phyloP scores from a whole-genome alignment of 2,797 vertebrate genomes.

The Xenops minutus region DNA sequence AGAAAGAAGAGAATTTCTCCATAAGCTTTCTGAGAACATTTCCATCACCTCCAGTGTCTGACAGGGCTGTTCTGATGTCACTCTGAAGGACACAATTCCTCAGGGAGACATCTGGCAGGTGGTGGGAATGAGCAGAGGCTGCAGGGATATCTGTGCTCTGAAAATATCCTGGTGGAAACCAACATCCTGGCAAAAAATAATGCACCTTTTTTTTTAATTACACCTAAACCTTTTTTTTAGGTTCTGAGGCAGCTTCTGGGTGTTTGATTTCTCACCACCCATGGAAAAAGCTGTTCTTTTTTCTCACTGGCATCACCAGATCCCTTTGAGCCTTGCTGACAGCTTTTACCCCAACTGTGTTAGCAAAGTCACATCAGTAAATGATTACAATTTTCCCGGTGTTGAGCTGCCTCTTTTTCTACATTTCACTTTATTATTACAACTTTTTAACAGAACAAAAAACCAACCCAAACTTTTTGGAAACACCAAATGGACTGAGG shows the following conservation, averaged over 20 bases:
- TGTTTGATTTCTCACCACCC: background rate
- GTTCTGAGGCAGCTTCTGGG: background rate
- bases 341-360: background rate
- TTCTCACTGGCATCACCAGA: background rate
- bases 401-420: background rate
- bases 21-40: background rate
- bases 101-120: background rate
- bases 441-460: background rate
- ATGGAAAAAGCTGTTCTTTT: background rate
- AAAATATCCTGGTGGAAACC: background rate
- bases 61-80: background rate
- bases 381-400: background rate
- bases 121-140: background rate
- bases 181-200: background rate
- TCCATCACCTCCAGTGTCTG: background rate
- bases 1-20: background rate
- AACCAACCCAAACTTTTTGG: background rate
- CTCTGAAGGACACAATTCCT: background rate
- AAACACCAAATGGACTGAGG: background rate
- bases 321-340: background rate
- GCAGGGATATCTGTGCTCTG: background rate
- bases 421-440: background rate
- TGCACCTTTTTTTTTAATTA: background rate
- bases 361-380: background rate
- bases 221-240: background rate